Base-by-base conservation (phyloP, 2,113 vertebrate genomes). In the Pogona vitticeps region DNA sequence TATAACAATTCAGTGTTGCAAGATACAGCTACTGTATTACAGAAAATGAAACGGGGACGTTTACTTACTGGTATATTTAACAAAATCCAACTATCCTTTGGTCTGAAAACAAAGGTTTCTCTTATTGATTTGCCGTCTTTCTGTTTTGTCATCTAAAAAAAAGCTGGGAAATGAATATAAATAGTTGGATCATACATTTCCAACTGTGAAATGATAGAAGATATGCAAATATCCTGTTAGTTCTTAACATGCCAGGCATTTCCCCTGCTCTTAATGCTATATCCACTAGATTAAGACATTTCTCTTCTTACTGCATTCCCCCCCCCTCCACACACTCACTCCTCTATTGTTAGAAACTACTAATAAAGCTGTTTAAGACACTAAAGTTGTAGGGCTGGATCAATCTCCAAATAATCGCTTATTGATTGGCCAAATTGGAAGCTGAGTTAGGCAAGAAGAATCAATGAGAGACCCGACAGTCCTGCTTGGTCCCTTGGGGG, bases 261-360 rank as follows among this genome's bases (percentile, higher is more conserved):
- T 26, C 78, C 52, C 33, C 61, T 82, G 67, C 63, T 10, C 46
- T 90, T 46, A 81, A 88, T 0, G 3, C 76, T 76, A 72, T 86
- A 89, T 76, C 18, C 80, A 84, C 88, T 86, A 31, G 65, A 84
- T 90, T 90, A 87, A 94, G 76, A 77, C 82, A 88, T 90, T 89
- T 92, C 91, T 89, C 58, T 75, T 80, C 90, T 28, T 86, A 88
- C 86, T n/a, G 28, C 20, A 68, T 93, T 91, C 84, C 36, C 71
- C 12, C 40, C 23, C 3, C 8, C 61, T 23, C 80, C 75, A 5
- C 3, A 3, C 65, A 87, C 28, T 73, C 76, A 59, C 89, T 88
- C 82, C 42, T 75, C 78, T 80, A 73, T 67, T 46, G 52, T 3
- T 31, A 52, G 72, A 72, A 85, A 65, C 71, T 87, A 71, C 83